Evolutionary conservation across 2,113 vertebrate genomes (phyloP), one percentile per base, ranked within the genome.

Genomic region (Nipponia nippon): DNA sequence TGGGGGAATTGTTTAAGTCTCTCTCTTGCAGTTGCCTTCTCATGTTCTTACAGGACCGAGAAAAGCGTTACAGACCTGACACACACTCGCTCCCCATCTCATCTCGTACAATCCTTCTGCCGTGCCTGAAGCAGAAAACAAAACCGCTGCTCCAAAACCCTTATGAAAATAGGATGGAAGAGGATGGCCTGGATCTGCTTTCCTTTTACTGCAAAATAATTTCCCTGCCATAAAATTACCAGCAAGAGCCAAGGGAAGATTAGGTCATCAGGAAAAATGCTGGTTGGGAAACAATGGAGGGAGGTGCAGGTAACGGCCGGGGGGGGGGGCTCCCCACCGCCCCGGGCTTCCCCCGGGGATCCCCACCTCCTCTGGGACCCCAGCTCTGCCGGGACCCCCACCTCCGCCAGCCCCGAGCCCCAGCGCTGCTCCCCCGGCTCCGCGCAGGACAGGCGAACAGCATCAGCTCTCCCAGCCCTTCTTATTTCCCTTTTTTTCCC

Each of bases 161-260:
- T 0, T 18, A 1, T 79, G 95, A 50, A 58, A 82, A 34, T 1
- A 11, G 14, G 58, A 65, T 75, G 34, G 55, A n/a, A 62, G 67
- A 83, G 91, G 83, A 47, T 1, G 25, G 75, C 75, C 70, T 56
- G 84, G 84, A 22, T 76, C 83, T 82, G 90, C 95, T 90, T n/a
- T 46, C 50, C 76, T 59, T 65, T n/a, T n/a, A 27, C 95, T 78
- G 85, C 58, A 8, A 47, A 61, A 88, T 62, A 30, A 6, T 86
- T 95, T 89, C 87, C 90, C 79, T 77, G 80, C 88, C 92, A 78
- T 97, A 92, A 97, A 96, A 82, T 29, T 46, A 3, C 61, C 90
- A 8, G 77, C 1, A 8, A 79, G 88, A 95, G 90, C 90, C 92
- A 82, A 83, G 83, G 93, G 73, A 53, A 76, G 90, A 66, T 96